Evolutionary conservation across 2,888 invertebrate species (phyloP).

Genomic region (Chloroclysta siterata): DNA sequence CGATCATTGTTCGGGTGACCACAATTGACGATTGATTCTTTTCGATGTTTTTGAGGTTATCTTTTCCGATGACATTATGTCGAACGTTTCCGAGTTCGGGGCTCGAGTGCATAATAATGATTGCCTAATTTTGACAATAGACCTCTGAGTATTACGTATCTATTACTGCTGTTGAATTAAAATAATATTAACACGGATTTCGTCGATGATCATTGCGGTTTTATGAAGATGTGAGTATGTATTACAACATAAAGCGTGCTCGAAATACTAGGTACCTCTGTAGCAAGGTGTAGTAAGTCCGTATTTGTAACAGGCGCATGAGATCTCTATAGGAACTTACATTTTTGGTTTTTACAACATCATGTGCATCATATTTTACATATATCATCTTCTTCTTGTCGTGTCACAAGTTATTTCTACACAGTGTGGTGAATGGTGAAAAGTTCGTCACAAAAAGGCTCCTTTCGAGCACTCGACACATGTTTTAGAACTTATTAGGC

Average conservation of each 20-base stretch:
- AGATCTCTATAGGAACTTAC: neutral
- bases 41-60: neutral
- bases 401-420: too few relatives aligned
- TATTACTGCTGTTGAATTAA: conserved; percentile 20
- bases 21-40: neutral
- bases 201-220: conserved; percentile 18
- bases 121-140: conserved; percentile 1
- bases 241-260: conserved; percentile 1
- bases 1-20: neutral
- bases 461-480: too few relatives aligned
- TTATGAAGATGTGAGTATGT: conserved; percentile 1
- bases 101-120: neutral
- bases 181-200: conserved; percentile 27
- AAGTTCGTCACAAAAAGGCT: too few relatives aligned
- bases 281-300: neutral
- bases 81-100: neutral
- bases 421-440: too few relatives aligned
- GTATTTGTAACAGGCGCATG: neutral
- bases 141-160: conserved; percentile 32
- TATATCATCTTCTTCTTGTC: too few relatives aligned
- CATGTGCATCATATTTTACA: too few relatives aligned
- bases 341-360: too few relatives aligned
- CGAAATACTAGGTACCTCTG: conserved; percentile 2
- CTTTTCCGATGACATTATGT: neutral
- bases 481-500: too few relatives aligned